Evolutionary conservation across 2,797 vertebrate genomes (phyloP), one percentile per base, ranked within the genome.

Genomic region (Gymnoscopelus microlampas): DNA sequence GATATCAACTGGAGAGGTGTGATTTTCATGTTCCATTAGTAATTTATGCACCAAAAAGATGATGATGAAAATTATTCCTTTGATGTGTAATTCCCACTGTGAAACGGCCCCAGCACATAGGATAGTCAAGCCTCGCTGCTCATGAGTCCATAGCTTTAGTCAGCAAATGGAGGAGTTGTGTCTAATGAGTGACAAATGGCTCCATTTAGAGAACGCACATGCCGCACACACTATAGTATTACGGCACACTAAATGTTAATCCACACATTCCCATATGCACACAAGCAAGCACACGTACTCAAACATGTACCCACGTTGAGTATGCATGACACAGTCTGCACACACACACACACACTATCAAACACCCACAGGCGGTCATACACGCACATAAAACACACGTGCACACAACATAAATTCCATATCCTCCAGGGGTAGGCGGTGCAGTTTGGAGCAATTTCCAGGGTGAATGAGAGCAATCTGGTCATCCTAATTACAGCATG

Each of bases 401-500:
- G 12, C 24, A 15, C 14, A 50, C 26, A 57, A 53, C 35, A 35
- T 35, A 65, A 74, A 74, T 53, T 76, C 19, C 15, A 70, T 53
- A 44, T 44, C 39, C 39, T 44, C 39, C 9, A 44, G 8, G 57
- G 39, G 39, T 44, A 44, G 39, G 39, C 39, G 39, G 39, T 44
- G 9, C 39, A 14, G 35, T 39, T n/a, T 50, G 14, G 49, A 39
- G 49, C 71, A 74, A 39, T 76, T 81, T 66, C 63, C 60, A 32
- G 69, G 44, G 15, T 63, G 64, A 79, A 82, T 76, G 68, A 26
- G 75, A 72, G 74, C 77, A 74, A 73, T 84, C 71, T 84, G 79
- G 71, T 86, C 82, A 71, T 73, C 70, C 70, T 86, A 84, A 88
- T 91, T 87, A 85, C 65, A 60, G 35, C 49, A 48, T 60, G 59